Evolutionary conservation across 2,888 invertebrate species (phyloP).

Genomic region (Erpobdella octoculata): DNA sequence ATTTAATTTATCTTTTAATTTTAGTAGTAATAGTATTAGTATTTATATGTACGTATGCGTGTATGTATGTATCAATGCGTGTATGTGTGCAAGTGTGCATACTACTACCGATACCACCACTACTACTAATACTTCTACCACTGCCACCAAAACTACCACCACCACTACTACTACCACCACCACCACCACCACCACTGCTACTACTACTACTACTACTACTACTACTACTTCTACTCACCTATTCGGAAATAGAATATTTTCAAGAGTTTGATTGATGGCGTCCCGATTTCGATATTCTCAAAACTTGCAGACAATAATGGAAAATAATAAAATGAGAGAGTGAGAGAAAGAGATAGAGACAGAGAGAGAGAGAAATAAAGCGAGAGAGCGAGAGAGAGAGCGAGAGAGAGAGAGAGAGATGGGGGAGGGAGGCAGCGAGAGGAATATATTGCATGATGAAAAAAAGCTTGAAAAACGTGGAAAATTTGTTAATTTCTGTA

Average conservation of each 20-base stretch:
- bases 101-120: not conserved
- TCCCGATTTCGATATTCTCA: too few species aligned
- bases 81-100: not conserved
- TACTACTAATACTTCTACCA: too few species aligned
- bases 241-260: too few species aligned
- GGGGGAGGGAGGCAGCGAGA: too few species aligned
- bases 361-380: too few species aligned
- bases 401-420: too few species aligned
- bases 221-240: not conserved
- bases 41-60: not conserved
- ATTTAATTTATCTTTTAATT: not conserved
- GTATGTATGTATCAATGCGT: not conserved
- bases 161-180: not conserved
- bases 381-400: too few species aligned
- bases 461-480: constrained; percentile 18
- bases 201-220: not conserved
- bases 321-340: not conserved
- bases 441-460: constrained; percentile 12
- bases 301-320: constrained; percentile 5
- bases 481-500: constrained; percentile 10
- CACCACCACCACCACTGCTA: not conserved
- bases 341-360: too few species aligned
- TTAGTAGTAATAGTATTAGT: not conserved
- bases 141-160: not conserved
- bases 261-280: too few species aligned